Conservation (phyloP, 2,797 vertebrate genomes). For the Esox masquinongy region DNA sequence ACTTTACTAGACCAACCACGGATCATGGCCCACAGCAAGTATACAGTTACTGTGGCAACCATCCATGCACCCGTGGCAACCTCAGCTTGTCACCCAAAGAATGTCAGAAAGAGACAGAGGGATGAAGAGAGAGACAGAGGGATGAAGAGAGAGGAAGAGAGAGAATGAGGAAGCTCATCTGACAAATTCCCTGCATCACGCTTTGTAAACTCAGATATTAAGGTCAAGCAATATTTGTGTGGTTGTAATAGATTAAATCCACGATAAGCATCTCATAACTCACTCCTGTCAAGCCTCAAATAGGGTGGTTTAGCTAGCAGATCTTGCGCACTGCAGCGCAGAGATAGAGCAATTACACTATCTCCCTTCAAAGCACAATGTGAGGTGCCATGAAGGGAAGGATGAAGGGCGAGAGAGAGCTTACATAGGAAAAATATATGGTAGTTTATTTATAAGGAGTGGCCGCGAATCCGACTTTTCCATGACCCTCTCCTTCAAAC, state of each 20-base stretch:
- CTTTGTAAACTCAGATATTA: slow-evolving; percentile 58
- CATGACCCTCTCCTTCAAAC: no score
- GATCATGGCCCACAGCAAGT: slow-evolving; percentile 9
- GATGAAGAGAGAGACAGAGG: not conserved
- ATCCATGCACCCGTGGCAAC: slow-evolving; percentile 15
- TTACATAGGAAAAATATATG: slow-evolving; percentile 7
- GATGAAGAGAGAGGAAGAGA: slow-evolving; percentile 7
- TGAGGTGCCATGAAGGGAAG: not conserved
- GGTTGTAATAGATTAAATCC: slow-evolving; percentile 60
- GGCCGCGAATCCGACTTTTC: no score
- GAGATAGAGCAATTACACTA: slow-evolving; percentile 38
- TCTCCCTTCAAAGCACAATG: slow-evolving; percentile 44
- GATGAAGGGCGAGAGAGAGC: slow-evolving; percentile 9
- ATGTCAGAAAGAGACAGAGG: slow-evolving; percentile 19
- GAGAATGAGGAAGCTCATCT: slow-evolving; percentile 14
- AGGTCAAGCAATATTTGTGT: slow-evolving; percentile 55
- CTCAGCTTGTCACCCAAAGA: slow-evolving; percentile 13
- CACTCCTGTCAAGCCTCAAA: slow-evolving; percentile 55
- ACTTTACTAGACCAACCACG: slow-evolving; percentile 9
- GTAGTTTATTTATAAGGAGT: slow-evolving; percentile 32
- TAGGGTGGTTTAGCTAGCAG: slow-evolving; percentile 33
- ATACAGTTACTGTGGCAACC: slow-evolving; percentile 39
- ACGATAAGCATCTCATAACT: slow-evolving; percentile 55
- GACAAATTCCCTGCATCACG: slow-evolving; percentile 41
- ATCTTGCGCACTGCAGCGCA: slow-evolving; percentile 5